Percentiles rank a stretch among this genome's conserved stretches.
Conservation (phyloP, 2,797 vertebrate genomes). For the Oophaga sylvatica region DNA sequence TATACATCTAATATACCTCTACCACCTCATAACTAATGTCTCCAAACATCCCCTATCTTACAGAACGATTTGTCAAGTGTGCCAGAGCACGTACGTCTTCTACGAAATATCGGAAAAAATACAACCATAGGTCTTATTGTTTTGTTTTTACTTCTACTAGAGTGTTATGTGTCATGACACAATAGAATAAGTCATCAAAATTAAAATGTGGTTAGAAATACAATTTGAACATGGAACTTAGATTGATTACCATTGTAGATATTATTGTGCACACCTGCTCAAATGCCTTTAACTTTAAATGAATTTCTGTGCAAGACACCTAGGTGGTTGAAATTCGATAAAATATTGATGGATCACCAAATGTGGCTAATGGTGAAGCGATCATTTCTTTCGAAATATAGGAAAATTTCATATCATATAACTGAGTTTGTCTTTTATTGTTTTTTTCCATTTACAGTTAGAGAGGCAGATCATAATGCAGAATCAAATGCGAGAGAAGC, state of each 20-base stretch:
- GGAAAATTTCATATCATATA: conserved; percentile 18
- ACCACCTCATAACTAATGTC: background rate
- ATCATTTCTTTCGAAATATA: background rate
- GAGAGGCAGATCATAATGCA: conserved; percentile 90
- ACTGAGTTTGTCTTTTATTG: conserved; percentile 44
- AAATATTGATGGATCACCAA: conserved; percentile 18
- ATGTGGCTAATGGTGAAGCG: conserved; percentile 5
- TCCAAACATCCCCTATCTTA: background rate
- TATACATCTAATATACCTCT: no score
- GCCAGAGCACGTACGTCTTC: background rate
- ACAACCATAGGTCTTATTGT: background rate
- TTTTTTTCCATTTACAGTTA: conserved; percentile 72
- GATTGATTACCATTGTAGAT: conserved; percentile 8
- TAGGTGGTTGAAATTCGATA: background rate
- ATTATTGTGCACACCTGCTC: background rate
- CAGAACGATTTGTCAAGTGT: background rate
- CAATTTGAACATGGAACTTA: background rate
- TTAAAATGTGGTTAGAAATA: background rate
- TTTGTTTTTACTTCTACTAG: background rate
- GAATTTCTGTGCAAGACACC: background rate
- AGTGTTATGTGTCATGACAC: background rate
- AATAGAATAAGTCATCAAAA: background rate
- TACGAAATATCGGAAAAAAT: background rate
- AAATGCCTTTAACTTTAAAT: conserved; percentile 6
- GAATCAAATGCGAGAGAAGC: conserved; percentile 89